A percentile compares a stretch with the other conserved stretches of the same genome.
phyloP scores from a whole-genome alignment of 2,797 vertebrate genomes.

The Octomys mimax region DNA sequence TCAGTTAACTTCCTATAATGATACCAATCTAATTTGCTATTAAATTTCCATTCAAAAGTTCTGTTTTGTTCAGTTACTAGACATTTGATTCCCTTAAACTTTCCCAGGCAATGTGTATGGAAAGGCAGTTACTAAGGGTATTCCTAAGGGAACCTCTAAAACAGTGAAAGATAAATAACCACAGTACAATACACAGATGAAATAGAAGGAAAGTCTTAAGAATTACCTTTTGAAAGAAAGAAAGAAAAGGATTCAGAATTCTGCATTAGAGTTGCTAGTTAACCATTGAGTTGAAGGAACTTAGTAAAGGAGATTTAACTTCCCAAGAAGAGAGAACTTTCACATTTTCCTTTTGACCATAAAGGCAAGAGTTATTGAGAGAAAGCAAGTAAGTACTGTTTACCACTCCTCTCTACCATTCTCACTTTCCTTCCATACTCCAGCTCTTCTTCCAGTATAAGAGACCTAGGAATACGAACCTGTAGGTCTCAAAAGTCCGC shows the following conservation, averaged over 20 bases:
- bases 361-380: constrained; percentile 1
- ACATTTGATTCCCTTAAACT: constrained; percentile 75
- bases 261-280: constrained; percentile 43
- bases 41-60: constrained; percentile 79
- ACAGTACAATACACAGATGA: constrained; percentile 68
- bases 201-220: constrained; percentile 54
- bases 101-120: constrained; percentile 80
- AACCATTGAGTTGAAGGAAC: constrained; percentile 34
- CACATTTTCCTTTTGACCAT: background rate
- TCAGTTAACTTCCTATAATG: constrained; percentile 76
- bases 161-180: constrained; percentile 76
- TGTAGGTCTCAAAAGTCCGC: background rate
- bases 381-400: background rate
- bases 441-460: background rate
- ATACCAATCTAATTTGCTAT: constrained; percentile 80
- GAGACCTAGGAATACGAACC: background rate
- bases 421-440: background rate
- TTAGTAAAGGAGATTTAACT: constrained; percentile 29
- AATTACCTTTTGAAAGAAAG: constrained; percentile 72
- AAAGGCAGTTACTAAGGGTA: constrained; percentile 77
- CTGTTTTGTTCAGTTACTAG: constrained; percentile 78
- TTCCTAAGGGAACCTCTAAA: constrained; percentile 78
- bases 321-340: constrained; percentile 36
- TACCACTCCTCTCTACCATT: too few relatives aligned
- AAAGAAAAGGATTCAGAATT: constrained; percentile 47